phyloP scores from a whole-genome alignment of 2,797 vertebrate species.

The Xerus rutilus region DNA sequence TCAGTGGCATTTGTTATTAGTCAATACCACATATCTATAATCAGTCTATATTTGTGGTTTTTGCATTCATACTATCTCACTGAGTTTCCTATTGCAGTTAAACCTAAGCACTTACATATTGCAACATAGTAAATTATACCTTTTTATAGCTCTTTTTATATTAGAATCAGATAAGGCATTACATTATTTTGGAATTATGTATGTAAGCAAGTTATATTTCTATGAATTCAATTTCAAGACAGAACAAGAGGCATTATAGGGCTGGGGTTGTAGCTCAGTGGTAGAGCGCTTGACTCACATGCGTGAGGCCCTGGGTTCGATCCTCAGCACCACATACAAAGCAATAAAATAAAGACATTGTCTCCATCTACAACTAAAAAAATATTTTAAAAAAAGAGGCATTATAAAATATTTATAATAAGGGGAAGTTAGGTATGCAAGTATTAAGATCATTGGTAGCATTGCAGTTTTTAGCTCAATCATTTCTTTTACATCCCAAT shows the following conservation, averaged over 20 bases:
- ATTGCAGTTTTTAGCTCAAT: background rate
- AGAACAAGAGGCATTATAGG: background rate
- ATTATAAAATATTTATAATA: conserved; percentile 42
- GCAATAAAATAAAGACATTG: no score
- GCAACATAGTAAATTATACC: background rate
- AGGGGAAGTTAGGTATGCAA: background rate
- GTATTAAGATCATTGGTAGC: background rate
- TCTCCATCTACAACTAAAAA: no score
- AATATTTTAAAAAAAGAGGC: background rate
- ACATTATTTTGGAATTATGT: conserved; percentile 27
- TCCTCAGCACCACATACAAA: no score
- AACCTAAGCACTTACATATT: background rate
- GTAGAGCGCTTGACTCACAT: no score
- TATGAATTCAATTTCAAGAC: conserved; percentile 22
- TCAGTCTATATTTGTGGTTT: background rate
- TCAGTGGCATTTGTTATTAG: background rate
- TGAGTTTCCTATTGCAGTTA: background rate
- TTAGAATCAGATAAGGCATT: background rate
- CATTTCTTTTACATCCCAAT: background rate
- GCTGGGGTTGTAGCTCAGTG: no score
- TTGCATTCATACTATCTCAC: background rate
- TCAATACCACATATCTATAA: background rate
- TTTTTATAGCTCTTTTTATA: background rate
- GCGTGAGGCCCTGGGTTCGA: no score
- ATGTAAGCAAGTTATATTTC: background rate